These are phyloP conservation scores for Tetraodon nigroviridis DNA, from an alignment of 2,113 vertebrate species.

Conservation along the genomic window DNA sequence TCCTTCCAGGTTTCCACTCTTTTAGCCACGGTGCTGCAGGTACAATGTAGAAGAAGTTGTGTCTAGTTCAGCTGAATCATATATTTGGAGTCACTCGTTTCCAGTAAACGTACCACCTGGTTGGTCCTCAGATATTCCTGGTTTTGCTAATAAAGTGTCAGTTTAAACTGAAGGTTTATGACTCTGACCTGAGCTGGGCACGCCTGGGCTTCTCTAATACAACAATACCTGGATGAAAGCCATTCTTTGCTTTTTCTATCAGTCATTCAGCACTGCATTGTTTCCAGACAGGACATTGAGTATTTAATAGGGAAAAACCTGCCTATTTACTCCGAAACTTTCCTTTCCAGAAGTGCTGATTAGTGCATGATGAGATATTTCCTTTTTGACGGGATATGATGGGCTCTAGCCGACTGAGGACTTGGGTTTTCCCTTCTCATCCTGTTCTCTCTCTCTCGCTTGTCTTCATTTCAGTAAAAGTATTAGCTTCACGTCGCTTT, in stretches of 20 bases:
- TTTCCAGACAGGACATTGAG: neutral
- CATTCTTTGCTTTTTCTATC: too few relatives aligned
- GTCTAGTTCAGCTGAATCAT: too few relatives aligned
- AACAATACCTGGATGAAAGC: too few relatives aligned
- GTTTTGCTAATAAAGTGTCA: too few relatives aligned
- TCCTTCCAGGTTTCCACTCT: neutral
- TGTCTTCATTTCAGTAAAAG: neutral
- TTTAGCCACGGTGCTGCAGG: neutral
- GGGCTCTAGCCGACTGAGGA: slow-evolving; percentile 24
- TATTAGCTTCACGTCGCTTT: too few relatives aligned
- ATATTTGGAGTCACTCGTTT: too few relatives aligned
- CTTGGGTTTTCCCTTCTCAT: slow-evolving; percentile 38
- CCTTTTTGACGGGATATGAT: slow-evolving; percentile 46
- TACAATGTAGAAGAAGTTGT: neutral
- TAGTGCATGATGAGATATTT: slow-evolving; percentile 27
- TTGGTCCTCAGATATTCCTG: too few relatives aligned
- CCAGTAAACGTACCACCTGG: too few relatives aligned
- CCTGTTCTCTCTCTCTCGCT: slow-evolving; percentile 37
- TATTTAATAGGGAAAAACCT: slow-evolving; percentile 1
- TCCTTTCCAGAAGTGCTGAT: slow-evolving; percentile 33
- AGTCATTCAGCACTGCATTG: slow-evolving; percentile 1
- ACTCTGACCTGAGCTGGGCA: too few relatives aligned
- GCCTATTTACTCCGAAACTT: neutral
- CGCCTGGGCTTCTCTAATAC: too few relatives aligned
- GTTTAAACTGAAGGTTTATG: too few relatives aligned